A percentile compares a stretch with the other conserved stretches of the same genome.
phyloP scores from a whole-genome alignment of 2,888 invertebrate genomes.

The Junonia oenone region DNA sequence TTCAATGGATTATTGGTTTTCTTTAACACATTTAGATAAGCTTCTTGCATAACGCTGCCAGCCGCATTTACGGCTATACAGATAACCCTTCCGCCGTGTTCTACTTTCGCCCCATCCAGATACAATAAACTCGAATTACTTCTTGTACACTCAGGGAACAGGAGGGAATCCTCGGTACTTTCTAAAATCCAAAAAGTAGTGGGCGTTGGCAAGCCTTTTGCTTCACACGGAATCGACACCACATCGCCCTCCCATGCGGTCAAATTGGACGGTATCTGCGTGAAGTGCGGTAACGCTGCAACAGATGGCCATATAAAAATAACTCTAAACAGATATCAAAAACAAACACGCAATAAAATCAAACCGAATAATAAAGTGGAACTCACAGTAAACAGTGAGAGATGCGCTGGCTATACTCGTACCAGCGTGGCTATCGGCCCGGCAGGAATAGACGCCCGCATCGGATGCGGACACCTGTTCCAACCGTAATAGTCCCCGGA shows the following conservation, averaged over 20 bases:
- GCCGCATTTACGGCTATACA: constrained; percentile 74
- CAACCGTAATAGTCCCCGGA: constrained; percentile 82
- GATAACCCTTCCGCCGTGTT: constrained; percentile 72
- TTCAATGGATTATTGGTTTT: constrained; percentile 64
- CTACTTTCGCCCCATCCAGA: constrained; percentile 64
- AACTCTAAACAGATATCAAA: constrained; percentile 51
- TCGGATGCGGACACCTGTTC: constrained; percentile 91
- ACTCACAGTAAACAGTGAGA: constrained; percentile 95
- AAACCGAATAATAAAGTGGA: constrained; percentile 37
- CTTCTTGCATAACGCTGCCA: constrained; percentile 73
- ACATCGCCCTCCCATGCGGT: constrained; percentile 92
- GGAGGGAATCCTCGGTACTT: constrained; percentile 86
- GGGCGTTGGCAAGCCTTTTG: constrained; percentile 94
- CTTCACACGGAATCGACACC: constrained; percentile 94
- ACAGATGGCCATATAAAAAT: constrained; percentile 73
- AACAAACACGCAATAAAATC: constrained; percentile 67
- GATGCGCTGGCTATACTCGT: constrained; percentile 91
- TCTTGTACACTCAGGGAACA: constrained; percentile 73
- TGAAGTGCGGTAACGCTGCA: constrained; percentile 92
- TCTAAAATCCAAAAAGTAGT: constrained; percentile 98
- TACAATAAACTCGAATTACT: constrained; percentile 71
- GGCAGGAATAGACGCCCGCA: constrained; percentile 94
- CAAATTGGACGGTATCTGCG: constrained; percentile 91
- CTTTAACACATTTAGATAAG: constrained; percentile 67
- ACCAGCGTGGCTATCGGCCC: constrained; percentile 94